Conservation (phyloP, 2,888 invertebrate species). For the Hyposoter didymator region DNA sequence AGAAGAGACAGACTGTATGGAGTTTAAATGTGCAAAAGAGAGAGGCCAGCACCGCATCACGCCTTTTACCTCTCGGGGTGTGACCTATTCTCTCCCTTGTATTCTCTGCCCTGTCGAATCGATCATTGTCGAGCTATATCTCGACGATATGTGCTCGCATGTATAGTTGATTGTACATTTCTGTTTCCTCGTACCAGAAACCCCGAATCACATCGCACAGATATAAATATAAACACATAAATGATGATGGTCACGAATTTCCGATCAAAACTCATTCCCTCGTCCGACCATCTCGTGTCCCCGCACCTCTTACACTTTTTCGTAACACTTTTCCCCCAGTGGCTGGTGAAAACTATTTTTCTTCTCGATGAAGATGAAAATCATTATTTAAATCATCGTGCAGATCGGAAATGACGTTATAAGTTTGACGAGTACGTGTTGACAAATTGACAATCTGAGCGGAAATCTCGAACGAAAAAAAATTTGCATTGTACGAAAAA, state of each 20-base stretch:
- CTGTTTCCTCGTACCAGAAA: constrained; percentile 4
- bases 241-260: constrained; percentile 30
- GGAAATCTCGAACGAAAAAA: neutral
- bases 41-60: constrained; percentile 50
- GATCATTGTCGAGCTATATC: constrained; percentile 57
- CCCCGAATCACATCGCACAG: constrained; percentile 20
- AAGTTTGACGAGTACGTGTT: too few species aligned
- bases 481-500: neutral
- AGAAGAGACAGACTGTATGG: constrained; percentile 14
- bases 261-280: constrained; percentile 20
- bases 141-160: constrained; percentile 27
- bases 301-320: neutral
- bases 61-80: constrained; percentile 54
- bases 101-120: constrained; percentile 65
- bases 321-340: neutral
- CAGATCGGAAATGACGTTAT: neutral
- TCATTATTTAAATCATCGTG: neutral
- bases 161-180: constrained; percentile 36
- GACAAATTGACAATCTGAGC: too few species aligned
- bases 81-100: constrained; percentile 66
- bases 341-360: neutral
- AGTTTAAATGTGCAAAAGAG: constrained; percentile 30
- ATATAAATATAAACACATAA: neutral
- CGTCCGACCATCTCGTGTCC: neutral
- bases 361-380: neutral